Evolutionary conservation across 2,113 vertebrate species (phyloP), one percentile per base, ranked within the genome.

Genomic region (Elachura formosa): DNA sequence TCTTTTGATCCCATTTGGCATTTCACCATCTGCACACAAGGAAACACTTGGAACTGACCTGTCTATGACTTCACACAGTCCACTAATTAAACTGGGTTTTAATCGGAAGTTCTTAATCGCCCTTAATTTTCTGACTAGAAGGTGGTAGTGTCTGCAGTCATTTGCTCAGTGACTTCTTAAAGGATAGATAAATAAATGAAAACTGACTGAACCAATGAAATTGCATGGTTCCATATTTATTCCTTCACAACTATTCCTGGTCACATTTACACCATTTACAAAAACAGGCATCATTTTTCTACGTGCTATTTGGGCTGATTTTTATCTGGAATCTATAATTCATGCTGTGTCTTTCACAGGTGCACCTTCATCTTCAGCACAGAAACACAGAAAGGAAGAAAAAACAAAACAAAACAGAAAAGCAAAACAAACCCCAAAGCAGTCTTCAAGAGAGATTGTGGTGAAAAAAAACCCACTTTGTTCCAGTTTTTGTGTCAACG

Each of bases 11-110:
- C 20, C 21, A 23, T 90, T 93, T 94, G 76, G 61, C 84, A 74
- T 83, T 94, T 93, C 52, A 90, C 72, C 56, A 78, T 88, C 87
- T 96, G 75, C 67, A 95, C 71, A 48, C 28, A 82, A 93, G 58
- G 63, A 96, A 89, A 88, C 83, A 88, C 43, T 14, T 91, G 82
- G 36, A 93, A 86, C 16, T 54, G 56, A 48, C 16, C 82, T 93
- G 68, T 43, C 51, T 78, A 29, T 89, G 84, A 74, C 72, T 95
- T 94, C 85, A 86, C 68, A 86, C 59, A 81, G 79, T 56, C 90
- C 91, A 80, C 45, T 96, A 94, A 95, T 96, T 95, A 94, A 96
- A 95, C 59, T 52, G 9, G 14, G 61, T 90, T 97, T 91, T 91
- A 93, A 93, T 88, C 0, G 0, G n/a, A 86, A 78, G 86, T 84